phyloP scores from a whole-genome alignment of 2,888 invertebrate genomes.

The Dendrolimus pini region DNA sequence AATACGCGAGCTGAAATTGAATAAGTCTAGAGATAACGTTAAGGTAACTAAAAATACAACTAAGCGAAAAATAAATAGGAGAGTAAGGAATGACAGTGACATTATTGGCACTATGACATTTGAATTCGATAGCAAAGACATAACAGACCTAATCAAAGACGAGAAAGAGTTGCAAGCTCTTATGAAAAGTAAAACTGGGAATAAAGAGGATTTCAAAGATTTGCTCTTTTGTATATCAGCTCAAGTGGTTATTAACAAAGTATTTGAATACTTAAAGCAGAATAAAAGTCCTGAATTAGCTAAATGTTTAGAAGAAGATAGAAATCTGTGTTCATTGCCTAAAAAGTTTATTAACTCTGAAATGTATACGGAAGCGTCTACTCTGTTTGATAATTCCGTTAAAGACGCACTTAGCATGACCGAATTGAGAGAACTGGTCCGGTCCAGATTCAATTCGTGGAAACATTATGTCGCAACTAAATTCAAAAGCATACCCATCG shows the following conservation, averaged over 20 bases:
- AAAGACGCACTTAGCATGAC: conserved; percentile 59
- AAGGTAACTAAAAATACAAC: conserved; percentile 66
- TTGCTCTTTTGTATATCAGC: conserved; percentile 54
- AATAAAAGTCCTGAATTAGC: conserved; percentile 50
- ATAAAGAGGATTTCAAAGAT: conserved; percentile 54
- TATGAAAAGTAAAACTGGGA: conserved; percentile 39
- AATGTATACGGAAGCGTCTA: conserved; percentile 49
- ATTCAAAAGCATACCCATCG: conserved; percentile 51
- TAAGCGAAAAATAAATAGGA: conserved; percentile 56
- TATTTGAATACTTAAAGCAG: conserved; percentile 55
- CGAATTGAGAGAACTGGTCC: conserved; percentile 47
- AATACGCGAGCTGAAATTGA: conserved; percentile 59
- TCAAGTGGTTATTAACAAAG: conserved; percentile 60
- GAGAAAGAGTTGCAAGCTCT: conserved; percentile 48
- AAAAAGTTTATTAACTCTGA: conserved; percentile 42
- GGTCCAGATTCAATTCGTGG: conserved; percentile 52
- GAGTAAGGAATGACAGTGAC: conserved; percentile 42
- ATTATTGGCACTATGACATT: conserved; percentile 48
- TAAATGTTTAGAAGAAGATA: conserved; percentile 47
- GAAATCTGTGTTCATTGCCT: conserved; percentile 37
- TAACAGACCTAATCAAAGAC: conserved; percentile 46
- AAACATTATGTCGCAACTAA: conserved; percentile 50
- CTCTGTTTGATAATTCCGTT: conserved; percentile 52
- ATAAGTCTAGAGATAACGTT: conserved; percentile 51
- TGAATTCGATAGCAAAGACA: conserved; percentile 54